Evolutionary conservation across 2,113 vertebrate species (phyloP).

Genomic region (Istiophorus platypterus): DNA sequence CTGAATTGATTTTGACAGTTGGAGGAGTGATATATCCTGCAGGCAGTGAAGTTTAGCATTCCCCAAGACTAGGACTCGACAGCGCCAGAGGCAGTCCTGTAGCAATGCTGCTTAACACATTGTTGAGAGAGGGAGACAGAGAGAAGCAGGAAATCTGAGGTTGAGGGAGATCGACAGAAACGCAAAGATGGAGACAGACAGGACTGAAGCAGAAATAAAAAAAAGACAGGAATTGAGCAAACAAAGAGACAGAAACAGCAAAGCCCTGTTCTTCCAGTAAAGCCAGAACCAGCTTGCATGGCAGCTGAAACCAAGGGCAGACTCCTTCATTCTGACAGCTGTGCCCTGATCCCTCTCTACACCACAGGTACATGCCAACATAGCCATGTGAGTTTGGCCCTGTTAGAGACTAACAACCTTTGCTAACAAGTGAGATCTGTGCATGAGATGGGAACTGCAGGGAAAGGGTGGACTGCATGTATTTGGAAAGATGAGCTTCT

Average conservation of each 20-base stretch:
- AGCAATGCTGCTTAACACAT: conserved; percentile 37
- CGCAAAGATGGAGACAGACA: conserved; percentile 21
- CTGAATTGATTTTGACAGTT: conserved; percentile 49
- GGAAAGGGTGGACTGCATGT: neutral
- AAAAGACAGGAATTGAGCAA: conserved; percentile 41
- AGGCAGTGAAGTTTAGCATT: conserved; percentile 49
- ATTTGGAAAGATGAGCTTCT: conserved; percentile 34
- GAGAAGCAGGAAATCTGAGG: conserved; percentile 36
- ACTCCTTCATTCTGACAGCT: conserved; percentile 56
- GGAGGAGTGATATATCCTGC: conserved; percentile 56
- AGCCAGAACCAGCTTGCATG: conserved; percentile 27
- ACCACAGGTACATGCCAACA: conserved; percentile 43
- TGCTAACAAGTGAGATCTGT: conserved; percentile 51
- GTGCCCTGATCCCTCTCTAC: conserved; percentile 52
- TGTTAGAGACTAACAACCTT: conserved; percentile 17
- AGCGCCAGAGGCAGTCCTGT: conserved; percentile 20
- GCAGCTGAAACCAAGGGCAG: conserved; percentile 49
- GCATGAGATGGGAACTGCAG: conserved; percentile 37
- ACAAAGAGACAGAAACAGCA: conserved; percentile 42
- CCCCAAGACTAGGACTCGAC: conserved; percentile 10
- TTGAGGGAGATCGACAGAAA: conserved; percentile 10
- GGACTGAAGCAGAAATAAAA: conserved; percentile 22
- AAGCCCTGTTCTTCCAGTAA: conserved; percentile 34
- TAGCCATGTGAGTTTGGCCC: conserved; percentile 54
- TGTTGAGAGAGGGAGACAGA: conserved; percentile 28